Conservation (phyloP, 2,888 invertebrate genomes). For the Drosophila cognata region DNA sequence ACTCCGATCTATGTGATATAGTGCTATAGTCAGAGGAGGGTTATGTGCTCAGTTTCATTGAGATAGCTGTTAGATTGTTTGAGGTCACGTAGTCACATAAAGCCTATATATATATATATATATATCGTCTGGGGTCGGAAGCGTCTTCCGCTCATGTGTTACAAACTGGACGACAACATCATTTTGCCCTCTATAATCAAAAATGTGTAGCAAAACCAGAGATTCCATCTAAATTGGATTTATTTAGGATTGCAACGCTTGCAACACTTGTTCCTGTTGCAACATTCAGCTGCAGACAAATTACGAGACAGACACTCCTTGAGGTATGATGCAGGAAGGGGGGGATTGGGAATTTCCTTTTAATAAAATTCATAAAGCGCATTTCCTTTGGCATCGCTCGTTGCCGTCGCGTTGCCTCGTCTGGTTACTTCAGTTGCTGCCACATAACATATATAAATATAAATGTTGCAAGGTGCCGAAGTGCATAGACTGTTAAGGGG, state of each 20-base stretch:
- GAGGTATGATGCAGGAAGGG: not conserved
- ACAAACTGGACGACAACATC: not conserved
- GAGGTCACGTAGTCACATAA: no score
- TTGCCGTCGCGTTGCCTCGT: constrained; percentile 14
- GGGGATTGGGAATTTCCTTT: constrained; percentile 33
- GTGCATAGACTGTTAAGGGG: not conserved
- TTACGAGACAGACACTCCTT: not conserved
- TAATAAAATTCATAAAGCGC: constrained; percentile 53
- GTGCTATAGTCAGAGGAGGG: not conserved
- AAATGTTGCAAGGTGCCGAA: not conserved
- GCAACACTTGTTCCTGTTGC: not conserved
- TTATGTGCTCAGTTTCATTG: not conserved
- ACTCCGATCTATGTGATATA: not conserved
- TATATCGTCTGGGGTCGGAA: not conserved
- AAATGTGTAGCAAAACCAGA: not conserved
- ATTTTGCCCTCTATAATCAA: not conserved
- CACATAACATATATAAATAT: not conserved
- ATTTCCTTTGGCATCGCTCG: constrained; percentile 43
- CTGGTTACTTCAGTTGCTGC: constrained; percentile 23
- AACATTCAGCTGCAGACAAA: not conserved
- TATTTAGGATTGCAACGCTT: not conserved
- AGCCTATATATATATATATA: no score
- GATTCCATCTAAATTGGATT: not conserved
- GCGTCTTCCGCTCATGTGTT: not conserved
- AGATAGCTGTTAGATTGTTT: not conserved